phyloP scores from a whole-genome alignment of 2,888 invertebrate genomes.

The Fragum sueziense region DNA sequence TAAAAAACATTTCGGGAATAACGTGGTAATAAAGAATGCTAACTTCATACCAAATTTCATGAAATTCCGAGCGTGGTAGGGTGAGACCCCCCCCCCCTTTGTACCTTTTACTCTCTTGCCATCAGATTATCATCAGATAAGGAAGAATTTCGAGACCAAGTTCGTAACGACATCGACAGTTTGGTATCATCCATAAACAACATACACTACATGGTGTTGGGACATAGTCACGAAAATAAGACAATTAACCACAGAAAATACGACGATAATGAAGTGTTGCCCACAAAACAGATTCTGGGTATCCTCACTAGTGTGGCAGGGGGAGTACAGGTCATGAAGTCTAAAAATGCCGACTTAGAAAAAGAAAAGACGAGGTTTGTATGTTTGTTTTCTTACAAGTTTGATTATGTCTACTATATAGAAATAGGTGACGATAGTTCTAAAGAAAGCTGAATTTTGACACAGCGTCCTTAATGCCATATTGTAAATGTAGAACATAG shows the following conservation, averaged over 20 bases:
- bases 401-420: no score
- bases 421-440: no score
- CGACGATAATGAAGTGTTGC: constrained; percentile 46
- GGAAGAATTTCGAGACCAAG: constrained; percentile 45
- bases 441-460: no score
- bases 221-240: constrained; percentile 31
- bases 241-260: constrained; percentile 5
- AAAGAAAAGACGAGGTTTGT: constrained; percentile 20
- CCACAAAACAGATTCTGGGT: constrained; percentile 46
- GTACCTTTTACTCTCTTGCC: no score
- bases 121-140: constrained; percentile 39
- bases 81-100: no score
- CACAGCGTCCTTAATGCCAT: no score
- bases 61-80: no score
- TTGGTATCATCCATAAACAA: constrained; percentile 49
- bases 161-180: constrained; percentile 44
- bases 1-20: no score
- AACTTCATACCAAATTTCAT: no score
- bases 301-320: constrained; percentile 47
- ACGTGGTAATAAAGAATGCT: no score
- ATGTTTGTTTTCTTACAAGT: no score
- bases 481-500: no score
- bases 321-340: constrained; percentile 50
- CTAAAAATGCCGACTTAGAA: constrained; percentile 31
- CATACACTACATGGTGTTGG: constrained; percentile 52